Evolutionary conservation across 2,888 invertebrate species (phyloP).

Genomic region (Xylophagus ater): DNA sequence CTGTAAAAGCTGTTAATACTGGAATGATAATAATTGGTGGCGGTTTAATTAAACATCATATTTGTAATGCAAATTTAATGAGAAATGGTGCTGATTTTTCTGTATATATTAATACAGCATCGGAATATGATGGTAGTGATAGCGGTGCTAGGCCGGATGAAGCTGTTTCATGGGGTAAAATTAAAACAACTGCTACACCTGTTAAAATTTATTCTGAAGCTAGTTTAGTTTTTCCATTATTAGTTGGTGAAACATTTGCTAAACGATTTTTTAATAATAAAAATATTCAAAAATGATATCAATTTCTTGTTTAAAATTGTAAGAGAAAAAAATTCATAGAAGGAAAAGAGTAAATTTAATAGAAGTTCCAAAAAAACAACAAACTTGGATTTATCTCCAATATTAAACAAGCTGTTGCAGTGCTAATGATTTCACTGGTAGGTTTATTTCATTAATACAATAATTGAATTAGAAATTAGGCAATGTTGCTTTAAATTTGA

Average conservation of each 20-base stretch:
- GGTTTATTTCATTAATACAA: no score
- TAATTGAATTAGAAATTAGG: no score
- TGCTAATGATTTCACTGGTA: no score
- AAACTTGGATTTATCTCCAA: no score
- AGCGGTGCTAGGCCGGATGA: conserved; percentile 97
- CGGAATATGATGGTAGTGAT: conserved; percentile 96
- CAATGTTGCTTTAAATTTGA: no score
- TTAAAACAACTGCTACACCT: conserved; percentile 72
- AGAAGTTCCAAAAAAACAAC: no score
- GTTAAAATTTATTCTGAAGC: conserved; percentile 94
- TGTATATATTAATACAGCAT: conserved; percentile 89
- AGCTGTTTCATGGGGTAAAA: conserved; percentile 98
- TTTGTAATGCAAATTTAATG: conserved; percentile 99
- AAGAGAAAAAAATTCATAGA: no score
- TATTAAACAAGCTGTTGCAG: no score
- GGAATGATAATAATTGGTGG: conserved; percentile 96
- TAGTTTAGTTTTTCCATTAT: conserved; percentile 81
- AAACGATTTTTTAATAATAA: conserved; percentile 42
- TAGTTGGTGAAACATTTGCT: conserved; percentile 95
- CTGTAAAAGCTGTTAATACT: conserved; percentile 83
- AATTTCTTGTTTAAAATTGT: no score
- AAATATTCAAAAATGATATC: no score
- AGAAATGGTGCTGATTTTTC: conserved; percentile 94
- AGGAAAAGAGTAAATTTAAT: no score
- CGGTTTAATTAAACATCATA: conserved; percentile 96